Base-by-base conservation (phyloP, 2,888 invertebrate genomes). In the Ptychoptera contaminata region DNA sequence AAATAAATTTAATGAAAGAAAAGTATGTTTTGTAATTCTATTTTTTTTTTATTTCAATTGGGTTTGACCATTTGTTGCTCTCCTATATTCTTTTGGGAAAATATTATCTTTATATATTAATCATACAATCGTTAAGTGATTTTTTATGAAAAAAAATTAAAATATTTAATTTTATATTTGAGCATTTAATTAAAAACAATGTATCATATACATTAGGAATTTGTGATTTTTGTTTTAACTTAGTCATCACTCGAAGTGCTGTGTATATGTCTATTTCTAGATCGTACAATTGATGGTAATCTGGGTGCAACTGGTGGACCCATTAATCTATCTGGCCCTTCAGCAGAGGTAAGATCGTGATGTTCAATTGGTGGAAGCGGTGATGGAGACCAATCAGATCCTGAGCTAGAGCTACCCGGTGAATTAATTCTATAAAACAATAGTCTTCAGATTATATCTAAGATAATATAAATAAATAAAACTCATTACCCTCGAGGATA, bases 341-440 rank as follows among this genome's bases (percentile, higher is more conserved):
- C 54, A 36, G 42, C 39, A 29, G 37, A 9, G 7, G 45, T 40
- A 15, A 41, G 32, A 30, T 42, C 37, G 10, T 48, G 40, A 32
- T 43, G 31, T 10, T 48, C 50, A 34, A 47, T 48, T 8, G 50
- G 46, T 35, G 52, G 50, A 14, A 50, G 46, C 6, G 65, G 65
- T 23, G 61, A 61, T 23, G 65, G 60, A 8, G 63, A 61, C 67
- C 67, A 66, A 47, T 65, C 65, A 1, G 66, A 65, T 36, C 66
- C 58, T 8, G 65, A 65, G 49, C 65, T 64, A 37, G 67, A 66
- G 30, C 64, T 56, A 37, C 50, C 61, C 4, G 65, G 65, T 8
- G 63, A 64, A 49, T 65, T 64, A 16, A 62, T 61, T 11, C 63
- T 64, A 43, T 1, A 42, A 37, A 40, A 11, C 31, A 32, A 41